Evolutionary conservation across 2,113 vertebrate genomes (phyloP).

Genomic region (Podarcis muralis): DNA sequence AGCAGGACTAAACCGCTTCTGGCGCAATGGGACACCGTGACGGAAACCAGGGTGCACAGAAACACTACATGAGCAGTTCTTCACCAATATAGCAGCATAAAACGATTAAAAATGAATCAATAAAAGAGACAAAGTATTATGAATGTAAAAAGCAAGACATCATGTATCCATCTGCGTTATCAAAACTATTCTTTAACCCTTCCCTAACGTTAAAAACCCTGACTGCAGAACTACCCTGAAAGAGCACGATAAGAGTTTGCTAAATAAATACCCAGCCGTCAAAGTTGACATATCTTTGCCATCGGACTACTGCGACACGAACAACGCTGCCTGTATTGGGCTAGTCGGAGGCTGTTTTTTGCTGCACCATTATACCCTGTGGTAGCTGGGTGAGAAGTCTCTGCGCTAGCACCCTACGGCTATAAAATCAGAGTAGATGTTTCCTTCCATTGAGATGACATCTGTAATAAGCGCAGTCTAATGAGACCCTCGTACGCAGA

Average conservation of each 20-base stretch:
- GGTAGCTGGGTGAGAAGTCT: not conserved
- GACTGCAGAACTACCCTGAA: too few species aligned
- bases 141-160: too few species aligned
- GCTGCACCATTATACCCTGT: not conserved
- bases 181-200: too few species aligned
- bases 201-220: too few species aligned
- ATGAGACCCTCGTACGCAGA: not conserved
- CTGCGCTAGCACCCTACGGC: not conserved
- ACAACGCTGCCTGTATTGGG: not conserved
- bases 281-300: not conserved
- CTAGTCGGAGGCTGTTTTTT: not conserved
- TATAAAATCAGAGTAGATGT: not conserved
- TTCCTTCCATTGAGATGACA: rapidly evolving
- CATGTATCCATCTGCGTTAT: too few species aligned
- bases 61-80: too few species aligned
- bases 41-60: too few species aligned
- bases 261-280: not conserved
- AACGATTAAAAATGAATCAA: too few species aligned
- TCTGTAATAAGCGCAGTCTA: rapidly evolving
- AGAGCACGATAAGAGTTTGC: not conserved
- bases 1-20: too few species aligned
- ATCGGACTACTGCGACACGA: not conserved
- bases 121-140: too few species aligned
- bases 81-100: too few species aligned
- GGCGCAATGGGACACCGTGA: too few species aligned